Base-by-base conservation (phyloP, 2,113 vertebrate genomes). In the Sakesphorus luctuosus region DNA sequence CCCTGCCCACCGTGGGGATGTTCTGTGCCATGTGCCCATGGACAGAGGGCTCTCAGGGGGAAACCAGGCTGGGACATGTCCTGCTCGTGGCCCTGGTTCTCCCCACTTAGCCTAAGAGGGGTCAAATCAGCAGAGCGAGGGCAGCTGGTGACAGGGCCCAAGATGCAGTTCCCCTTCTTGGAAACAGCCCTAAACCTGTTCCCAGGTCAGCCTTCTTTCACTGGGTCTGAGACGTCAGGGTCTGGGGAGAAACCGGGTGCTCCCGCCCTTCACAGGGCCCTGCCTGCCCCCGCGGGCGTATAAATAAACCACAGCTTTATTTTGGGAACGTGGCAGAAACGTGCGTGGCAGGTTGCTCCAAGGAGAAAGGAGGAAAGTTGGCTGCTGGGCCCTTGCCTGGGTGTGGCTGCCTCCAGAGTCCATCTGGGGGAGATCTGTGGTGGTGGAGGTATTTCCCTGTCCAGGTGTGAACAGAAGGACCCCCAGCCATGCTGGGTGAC, bases 371-470 rank as follows among this genome's bases (percentile, higher is more conserved):
- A 92, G 68, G 46, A 65, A 94, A 93, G 31, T 36, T 71, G 71
- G 31, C 77, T 87, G 58, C 46, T 2, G 3, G 25, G 69, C n/a
- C 26, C 29, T 16, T 0, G 19, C 44, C 33, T 0, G 3, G 79
- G 83, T 79, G 58, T 0, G 2, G 69, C 46, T 2, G 31, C 33
- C 16, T 25, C 23, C 11, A 0, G 20, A 25, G 43, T 18, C 0
- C 0, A 21, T 62, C 36, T 16, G 0, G 0, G 62, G 36, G n/a
- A 80, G n/a, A 47, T 0, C 0, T 35, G 52, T n/a, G 25, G 23
- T 58, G 31, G 52, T 1, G 1, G 35, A 28, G 28, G 5, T 17
- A 20, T 82, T 73, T 82, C 43, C 36, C 21, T 7, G 1, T n/a
- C 66, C 35, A 23, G 9, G 25, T 35, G 40, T 13, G 58, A 87